Evolutionary conservation across 2,113 vertebrate genomes (phyloP), one percentile per base, ranked within the genome.

Genomic region (Pelobates fuscus): DNA sequence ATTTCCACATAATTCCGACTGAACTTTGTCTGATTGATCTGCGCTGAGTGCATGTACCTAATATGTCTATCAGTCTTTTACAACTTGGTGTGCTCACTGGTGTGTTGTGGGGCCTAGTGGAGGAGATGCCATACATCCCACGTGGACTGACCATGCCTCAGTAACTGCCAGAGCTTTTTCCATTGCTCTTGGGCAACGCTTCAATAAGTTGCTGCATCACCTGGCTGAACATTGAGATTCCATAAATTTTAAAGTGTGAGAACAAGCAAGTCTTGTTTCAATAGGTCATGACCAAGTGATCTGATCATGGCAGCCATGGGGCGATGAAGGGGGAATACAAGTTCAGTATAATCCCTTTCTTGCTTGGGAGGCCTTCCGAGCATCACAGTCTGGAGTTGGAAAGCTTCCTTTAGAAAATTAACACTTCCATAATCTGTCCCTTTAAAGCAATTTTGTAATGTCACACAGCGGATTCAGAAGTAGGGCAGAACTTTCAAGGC

Each of bases 251-350:
- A 54, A 41, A 0, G 0, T 0, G 1, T 59, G 20, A 43, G 55
- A 77, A 62, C 25, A 64, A 61, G 46, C 20, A 49, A 60, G 2
- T 1, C 1, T 43, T 74, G 6, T 67, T 57, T 52, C 21, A 55
- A 20, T 75, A 26, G 21, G 67, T 63, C 18, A 59, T 24, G 61
- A 78, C 20, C 70, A 41, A 67, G 76, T 67, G 60, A 57, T 26
- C 63, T 82, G 73, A 77, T 77, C 73, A 67, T 77, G 73, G 73
- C 73, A 68, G 73, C 64, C 64, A 77, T 68, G 73, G 73, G 65
- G 73, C 57, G 73, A 77, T 61, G 55, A 52, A 68, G 73, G 73
- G 72, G 73, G 64, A 77, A 64, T 77, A 55, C 41, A 68, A 77
- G 73, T 77, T 77, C 65, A 52, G 37, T 67, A 37, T 77, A 77